Percentiles rank a stretch among this genome's conserved stretches.
Evolutionary conservation across 2,113 vertebrate species (phyloP).

Genomic region (Ciconia stormi): DNA sequence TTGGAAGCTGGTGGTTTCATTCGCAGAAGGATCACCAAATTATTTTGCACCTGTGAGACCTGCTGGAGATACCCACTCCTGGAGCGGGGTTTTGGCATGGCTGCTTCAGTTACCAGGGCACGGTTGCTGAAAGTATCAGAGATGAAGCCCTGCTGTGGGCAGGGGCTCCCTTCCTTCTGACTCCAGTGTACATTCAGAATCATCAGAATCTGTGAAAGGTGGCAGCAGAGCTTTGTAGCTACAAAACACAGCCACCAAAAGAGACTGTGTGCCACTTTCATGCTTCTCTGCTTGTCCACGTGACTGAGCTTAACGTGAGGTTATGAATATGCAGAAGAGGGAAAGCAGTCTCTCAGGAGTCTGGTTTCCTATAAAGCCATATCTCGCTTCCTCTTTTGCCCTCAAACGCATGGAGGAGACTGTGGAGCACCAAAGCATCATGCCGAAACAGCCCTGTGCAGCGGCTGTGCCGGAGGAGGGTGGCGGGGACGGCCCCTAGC

Average conservation of each 20-base stretch:
- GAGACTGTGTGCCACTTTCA: not conserved
- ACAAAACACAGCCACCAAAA: not conserved
- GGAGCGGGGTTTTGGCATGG: not conserved
- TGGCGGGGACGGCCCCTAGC: not conserved
- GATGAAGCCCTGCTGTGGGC: not conserved
- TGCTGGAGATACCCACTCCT: not conserved
- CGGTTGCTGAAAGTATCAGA: not conserved
- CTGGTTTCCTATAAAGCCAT: rapidly evolving
- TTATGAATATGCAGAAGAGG: not conserved
- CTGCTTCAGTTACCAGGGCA: not conserved
- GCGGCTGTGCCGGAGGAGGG: not conserved
- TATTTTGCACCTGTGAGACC: no score
- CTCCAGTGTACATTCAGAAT: rapidly evolving
- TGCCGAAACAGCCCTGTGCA: rapidly evolving
- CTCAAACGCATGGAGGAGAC: rapidly evolving
- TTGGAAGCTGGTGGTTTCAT: not conserved
- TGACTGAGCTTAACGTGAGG: rapidly evolving
- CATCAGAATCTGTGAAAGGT: not conserved
- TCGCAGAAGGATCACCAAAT: not conserved
- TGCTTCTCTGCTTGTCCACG: not conserved
- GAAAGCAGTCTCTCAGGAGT: not conserved
- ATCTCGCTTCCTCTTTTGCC: not conserved
- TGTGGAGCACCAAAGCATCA: rapidly evolving
- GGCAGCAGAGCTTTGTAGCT: not conserved
- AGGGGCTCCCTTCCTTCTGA: rapidly evolving